A percentile compares a stretch with the other conserved stretches of the same genome.
Conservation (phyloP, 2,888 invertebrate species). For the Phymatocera aterrima region DNA sequence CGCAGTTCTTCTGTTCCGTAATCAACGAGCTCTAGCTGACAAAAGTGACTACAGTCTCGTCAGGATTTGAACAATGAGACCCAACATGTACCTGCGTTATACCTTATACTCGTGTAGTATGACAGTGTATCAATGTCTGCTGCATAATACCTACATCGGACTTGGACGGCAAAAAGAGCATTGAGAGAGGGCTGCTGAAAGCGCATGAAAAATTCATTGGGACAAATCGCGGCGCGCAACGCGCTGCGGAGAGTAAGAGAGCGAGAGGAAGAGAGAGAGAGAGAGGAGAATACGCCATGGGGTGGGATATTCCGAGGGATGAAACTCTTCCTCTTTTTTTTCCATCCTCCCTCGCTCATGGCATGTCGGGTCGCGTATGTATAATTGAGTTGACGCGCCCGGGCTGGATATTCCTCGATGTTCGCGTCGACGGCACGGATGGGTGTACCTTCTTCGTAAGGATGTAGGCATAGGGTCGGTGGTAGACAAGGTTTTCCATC, state of each 20-base stretch:
- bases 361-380: slow-evolving; percentile 44
- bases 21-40: too few relatives aligned
- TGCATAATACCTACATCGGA: background rate
- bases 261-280: background rate
- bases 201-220: slow-evolving; percentile 48
- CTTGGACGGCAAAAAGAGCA: slow-evolving; percentile 39
- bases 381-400: slow-evolving; percentile 48
- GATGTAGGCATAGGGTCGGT: too few relatives aligned
- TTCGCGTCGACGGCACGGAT: slow-evolving; percentile 23
- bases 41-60: too few relatives aligned
- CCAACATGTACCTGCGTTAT: background rate
- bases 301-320: background rate
- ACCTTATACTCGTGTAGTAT: background rate
- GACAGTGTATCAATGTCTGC: background rate
- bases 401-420: slow-evolving; percentile 31
- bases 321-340: slow-evolving; percentile 34
- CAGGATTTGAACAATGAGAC: too few relatives aligned
- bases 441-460: too few relatives aligned
- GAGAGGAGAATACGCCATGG: background rate
- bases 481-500: slow-evolving; percentile 2
- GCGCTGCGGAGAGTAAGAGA: too few relatives aligned
- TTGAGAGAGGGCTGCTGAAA: slow-evolving; percentile 33
- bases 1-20: too few relatives aligned
- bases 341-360: slow-evolving; percentile 16
- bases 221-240: slow-evolving; percentile 40